Conservation (phyloP, 2,888 invertebrate genomes). For the Caenorhabditis zanzibari region DNA sequence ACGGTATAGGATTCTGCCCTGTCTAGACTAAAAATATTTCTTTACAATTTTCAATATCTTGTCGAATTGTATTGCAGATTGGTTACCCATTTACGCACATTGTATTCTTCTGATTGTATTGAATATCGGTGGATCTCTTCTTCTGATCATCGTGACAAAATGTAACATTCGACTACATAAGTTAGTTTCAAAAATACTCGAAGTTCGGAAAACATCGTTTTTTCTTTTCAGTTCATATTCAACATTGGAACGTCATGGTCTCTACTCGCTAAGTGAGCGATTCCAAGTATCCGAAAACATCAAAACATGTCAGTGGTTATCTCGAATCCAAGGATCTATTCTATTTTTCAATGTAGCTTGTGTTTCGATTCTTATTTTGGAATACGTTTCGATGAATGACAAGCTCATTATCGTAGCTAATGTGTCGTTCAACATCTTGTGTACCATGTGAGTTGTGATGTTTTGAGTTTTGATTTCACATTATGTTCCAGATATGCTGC, state of each 20-base stretch:
- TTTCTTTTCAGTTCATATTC: constrained; percentile 53
- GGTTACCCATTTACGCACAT: constrained; percentile 53
- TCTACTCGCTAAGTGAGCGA: constrained; percentile 59
- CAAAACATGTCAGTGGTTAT: constrained; percentile 66
- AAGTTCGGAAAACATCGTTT: background rate
- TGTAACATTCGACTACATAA: constrained; percentile 58
- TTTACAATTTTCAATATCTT: background rate
- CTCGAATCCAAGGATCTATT: constrained; percentile 50
- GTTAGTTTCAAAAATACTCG: constrained; percentile 5
- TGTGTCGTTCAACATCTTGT: constrained; percentile 55
- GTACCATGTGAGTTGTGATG: constrained; percentile 43
- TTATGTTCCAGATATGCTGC: constrained; percentile 44
- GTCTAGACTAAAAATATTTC: constrained; percentile 4
- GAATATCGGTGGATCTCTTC: constrained; percentile 51
- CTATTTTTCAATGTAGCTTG: constrained; percentile 62
- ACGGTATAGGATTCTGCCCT: background rate
- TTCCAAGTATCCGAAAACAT: constrained; percentile 66
- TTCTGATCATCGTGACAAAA: constrained; percentile 48
- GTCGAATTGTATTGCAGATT: constrained; percentile 41
- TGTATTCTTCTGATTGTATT: constrained; percentile 38
- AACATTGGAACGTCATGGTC: constrained; percentile 37
- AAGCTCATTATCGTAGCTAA: constrained; percentile 44
- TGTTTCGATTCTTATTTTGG: constrained; percentile 52
- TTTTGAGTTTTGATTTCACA: background rate
- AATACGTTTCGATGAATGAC: constrained; percentile 41